phyloP scores from a whole-genome alignment of 2,888 invertebrate genomes.

The Hirtodrosophila alboralis region DNA sequence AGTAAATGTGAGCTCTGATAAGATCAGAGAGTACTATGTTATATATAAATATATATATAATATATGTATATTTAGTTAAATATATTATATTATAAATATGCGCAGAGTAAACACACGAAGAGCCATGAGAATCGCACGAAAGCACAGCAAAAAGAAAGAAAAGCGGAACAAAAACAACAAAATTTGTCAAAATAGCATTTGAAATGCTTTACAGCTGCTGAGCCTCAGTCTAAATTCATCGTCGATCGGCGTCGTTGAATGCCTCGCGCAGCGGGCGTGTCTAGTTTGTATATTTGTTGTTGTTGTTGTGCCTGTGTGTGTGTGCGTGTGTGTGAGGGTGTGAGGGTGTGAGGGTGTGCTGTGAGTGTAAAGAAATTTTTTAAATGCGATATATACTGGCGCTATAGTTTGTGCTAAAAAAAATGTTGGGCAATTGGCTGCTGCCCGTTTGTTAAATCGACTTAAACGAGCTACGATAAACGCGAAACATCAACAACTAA shows the following conservation, averaged over 20 bases:
- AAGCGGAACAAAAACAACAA: conserved; percentile 58
- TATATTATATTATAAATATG: conserved; percentile 35
- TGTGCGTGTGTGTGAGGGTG: conserved; percentile 10
- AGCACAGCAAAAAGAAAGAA: conserved; percentile 70
- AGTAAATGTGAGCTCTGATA: conserved; percentile 44
- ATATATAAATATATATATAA: not conserved
- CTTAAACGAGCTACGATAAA: conserved; percentile 34
- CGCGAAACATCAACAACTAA: conserved; percentile 38
- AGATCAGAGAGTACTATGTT: too few species aligned
- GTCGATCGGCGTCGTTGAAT: conserved; percentile 64
- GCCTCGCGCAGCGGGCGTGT: conserved; percentile 42
- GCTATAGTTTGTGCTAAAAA: conserved; percentile 26
- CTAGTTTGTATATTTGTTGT: conserved; percentile 11
- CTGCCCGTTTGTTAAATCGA: conserved; percentile 25
- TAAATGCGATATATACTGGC: conserved; percentile 33
- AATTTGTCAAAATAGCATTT: conserved; percentile 69
- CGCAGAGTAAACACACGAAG: conserved; percentile 52
- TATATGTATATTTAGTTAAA: conserved; percentile 5
- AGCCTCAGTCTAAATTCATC: conserved; percentile 76
- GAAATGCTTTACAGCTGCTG: conserved; percentile 69
- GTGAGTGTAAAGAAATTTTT: conserved; percentile 13
- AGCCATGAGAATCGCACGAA: conserved; percentile 72
- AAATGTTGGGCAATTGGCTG: conserved; percentile 4
- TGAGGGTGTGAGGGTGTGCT: conserved; percentile 4
- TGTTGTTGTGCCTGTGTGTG: conserved; percentile 19